Evolutionary conservation across 2,113 vertebrate genomes (phyloP).

Genomic region (Stigmatopora nigra): DNA sequence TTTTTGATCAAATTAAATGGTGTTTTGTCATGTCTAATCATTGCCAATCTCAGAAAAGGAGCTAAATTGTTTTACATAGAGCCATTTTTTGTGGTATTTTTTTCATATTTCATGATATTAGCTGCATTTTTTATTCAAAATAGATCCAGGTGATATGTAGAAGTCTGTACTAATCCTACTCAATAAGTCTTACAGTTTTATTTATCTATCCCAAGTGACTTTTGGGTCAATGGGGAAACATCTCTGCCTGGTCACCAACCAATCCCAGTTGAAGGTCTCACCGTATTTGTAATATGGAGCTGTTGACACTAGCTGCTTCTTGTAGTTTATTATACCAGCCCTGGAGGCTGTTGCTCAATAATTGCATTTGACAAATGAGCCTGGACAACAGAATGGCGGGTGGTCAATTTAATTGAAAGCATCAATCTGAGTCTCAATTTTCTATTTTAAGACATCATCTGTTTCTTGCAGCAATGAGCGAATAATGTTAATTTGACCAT

Average conservation of each 20-base stretch:
- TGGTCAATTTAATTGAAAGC: slow-evolving; percentile 66
- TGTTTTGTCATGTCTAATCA: not conserved
- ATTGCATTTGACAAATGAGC: slow-evolving; percentile 61
- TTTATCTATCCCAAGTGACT: not conserved
- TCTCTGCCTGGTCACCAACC: not conserved
- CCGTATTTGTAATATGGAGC: not conserved
- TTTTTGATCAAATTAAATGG: not conserved
- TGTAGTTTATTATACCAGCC: slow-evolving; percentile 11
- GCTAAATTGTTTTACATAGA: no score
- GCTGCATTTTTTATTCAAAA: not conserved
- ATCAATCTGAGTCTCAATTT: slow-evolving; percentile 58
- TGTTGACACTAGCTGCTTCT: slow-evolving; percentile 10
- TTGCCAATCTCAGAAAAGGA: not conserved
- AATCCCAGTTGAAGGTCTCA: not conserved
- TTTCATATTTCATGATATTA: no score
- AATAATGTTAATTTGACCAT: slow-evolving; percentile 17
- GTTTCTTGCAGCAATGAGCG: slow-evolving; percentile 23
- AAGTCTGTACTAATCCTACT: no score
- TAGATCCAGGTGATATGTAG: no score
- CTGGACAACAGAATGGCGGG: slow-evolving; percentile 56
- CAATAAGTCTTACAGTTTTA: no score
- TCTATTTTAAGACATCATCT: slow-evolving; percentile 36
- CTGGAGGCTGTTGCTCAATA: slow-evolving; percentile 37
- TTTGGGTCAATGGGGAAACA: not conserved
- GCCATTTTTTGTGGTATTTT: not conserved